Evolutionary conservation across 1,140 invertebrate genomes (phyloP).

Genomic region (Hyphantria cunea): DNA sequence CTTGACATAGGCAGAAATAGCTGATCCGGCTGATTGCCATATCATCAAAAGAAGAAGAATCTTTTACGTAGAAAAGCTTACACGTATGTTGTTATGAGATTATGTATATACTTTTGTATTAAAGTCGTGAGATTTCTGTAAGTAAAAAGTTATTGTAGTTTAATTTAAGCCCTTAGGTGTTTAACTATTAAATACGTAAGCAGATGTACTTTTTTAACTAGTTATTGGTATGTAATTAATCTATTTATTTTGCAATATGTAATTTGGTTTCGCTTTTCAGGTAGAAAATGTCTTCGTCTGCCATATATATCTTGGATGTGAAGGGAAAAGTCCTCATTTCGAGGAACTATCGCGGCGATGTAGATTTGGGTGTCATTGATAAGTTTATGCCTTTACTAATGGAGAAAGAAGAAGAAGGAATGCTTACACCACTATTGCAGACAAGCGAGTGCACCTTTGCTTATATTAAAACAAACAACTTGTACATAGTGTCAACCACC

Average conservation of each 20-base stretch:
- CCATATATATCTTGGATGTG: slow-evolving; percentile 98
- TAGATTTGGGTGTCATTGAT: slow-evolving; percentile 98
- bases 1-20: no score
- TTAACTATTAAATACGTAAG: neutral
- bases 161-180: neutral
- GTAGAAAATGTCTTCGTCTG: slow-evolving; percentile 91
- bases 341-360: slow-evolving; percentile 98
- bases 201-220: neutral
- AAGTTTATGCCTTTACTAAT: slow-evolving; percentile 99
- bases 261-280: slow-evolving; percentile 48
- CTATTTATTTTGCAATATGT: slow-evolving; percentile 4
- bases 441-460: slow-evolving; percentile 96
- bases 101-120: slow-evolving; percentile 28
- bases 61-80: slow-evolving; percentile 12
- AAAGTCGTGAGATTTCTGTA: slow-evolving; percentile 20
- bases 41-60: no score
- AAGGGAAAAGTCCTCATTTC: slow-evolving; percentile 99
- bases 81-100: slow-evolving; percentile 33
- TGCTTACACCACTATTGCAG: slow-evolving; percentile 95
- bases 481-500: slow-evolving; percentile 98
- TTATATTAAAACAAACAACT: slow-evolving; percentile 99
- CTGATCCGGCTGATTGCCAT: no score
- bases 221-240: neutral
- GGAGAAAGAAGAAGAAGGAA: slow-evolving; percentile 99
- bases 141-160: slow-evolving; percentile 1